Conservation (phyloP, 2,888 invertebrate species). For the Zygaena filipendulae region DNA sequence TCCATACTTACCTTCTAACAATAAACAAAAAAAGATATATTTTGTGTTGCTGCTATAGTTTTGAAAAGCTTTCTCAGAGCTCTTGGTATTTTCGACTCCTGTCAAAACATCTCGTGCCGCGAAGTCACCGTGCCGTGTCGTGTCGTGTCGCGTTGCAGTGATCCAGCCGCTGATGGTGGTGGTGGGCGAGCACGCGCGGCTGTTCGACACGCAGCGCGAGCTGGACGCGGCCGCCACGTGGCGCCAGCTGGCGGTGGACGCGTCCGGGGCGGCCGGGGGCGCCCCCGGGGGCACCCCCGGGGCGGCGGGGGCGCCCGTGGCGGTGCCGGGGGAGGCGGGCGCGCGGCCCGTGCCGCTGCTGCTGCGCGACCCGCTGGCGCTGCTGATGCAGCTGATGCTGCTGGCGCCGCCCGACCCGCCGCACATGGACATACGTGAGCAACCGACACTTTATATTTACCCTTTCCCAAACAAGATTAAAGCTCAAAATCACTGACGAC, state of each 20-base stretch:
- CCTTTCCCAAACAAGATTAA: no score
- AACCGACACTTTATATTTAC: constrained; percentile 10
- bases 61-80: no score
- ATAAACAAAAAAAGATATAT: no score
- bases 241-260: constrained; percentile 24
- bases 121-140: no score
- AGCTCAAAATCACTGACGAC: no score
- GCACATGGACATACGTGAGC: constrained; percentile 79
- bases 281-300: constrained; percentile 12
- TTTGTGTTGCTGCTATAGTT: no score
- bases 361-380: constrained; percentile 85
- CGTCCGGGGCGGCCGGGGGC: constrained; percentile 14
- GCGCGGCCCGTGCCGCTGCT: constrained; percentile 77
- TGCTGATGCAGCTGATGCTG: constrained; percentile 88
- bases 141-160: no score
- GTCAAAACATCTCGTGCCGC: no score
- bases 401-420: constrained; percentile 83
- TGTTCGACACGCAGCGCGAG: constrained; percentile 41
- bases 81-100: no score
- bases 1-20: no score
- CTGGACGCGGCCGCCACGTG: constrained; percentile 31
- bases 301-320: constrained; percentile 13
- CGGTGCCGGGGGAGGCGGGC: constrained; percentile 21
- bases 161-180: constrained; percentile 90
- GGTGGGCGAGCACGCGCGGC: constrained; percentile 84